Conservation (phyloP, 2,113 vertebrate species). For the Channa maculata region DNA sequence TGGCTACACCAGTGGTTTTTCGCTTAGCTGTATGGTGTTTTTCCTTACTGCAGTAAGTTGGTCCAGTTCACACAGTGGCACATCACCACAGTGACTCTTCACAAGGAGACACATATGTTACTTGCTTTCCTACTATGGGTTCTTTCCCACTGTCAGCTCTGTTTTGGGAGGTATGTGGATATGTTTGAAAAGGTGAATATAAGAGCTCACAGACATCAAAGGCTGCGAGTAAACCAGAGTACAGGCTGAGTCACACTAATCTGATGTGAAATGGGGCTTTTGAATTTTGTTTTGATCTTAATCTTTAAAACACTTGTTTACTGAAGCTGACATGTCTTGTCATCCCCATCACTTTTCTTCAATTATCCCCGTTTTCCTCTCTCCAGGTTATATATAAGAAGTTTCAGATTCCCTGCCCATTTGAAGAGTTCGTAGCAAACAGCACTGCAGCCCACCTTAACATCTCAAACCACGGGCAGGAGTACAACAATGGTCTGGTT, state of each 20-base stretch:
- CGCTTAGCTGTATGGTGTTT: conserved; percentile 98
- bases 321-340: conserved; percentile 6
- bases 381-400: conserved; percentile 97
- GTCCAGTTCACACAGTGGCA: conserved; percentile 25
- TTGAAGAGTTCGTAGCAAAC: conserved; percentile 83
- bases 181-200: conserved; percentile 45
- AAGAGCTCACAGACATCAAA: conserved; percentile 45
- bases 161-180: conserved; percentile 37
- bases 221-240: conserved; percentile 15
- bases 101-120: conserved; percentile 37
- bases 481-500: conserved; percentile 72
- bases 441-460: conserved; percentile 67
- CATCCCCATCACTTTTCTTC: not conserved
- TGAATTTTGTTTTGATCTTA: not conserved
- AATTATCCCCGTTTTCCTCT: not conserved
- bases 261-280: conserved; percentile 31
- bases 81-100: conserved; percentile 31
- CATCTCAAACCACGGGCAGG: conserved; percentile 51
- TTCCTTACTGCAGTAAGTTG: conserved; percentile 92
- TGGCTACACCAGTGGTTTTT: conserved; percentile 97
- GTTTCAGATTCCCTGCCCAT: conserved; percentile 93
- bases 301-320: not conserved
- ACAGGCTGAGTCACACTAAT: conserved; percentile 33
- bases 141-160: conserved; percentile 35
- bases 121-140: conserved; percentile 30